Base-by-base conservation (phyloP, 2,797 vertebrate genomes). In the Hydrophis major region DNA sequence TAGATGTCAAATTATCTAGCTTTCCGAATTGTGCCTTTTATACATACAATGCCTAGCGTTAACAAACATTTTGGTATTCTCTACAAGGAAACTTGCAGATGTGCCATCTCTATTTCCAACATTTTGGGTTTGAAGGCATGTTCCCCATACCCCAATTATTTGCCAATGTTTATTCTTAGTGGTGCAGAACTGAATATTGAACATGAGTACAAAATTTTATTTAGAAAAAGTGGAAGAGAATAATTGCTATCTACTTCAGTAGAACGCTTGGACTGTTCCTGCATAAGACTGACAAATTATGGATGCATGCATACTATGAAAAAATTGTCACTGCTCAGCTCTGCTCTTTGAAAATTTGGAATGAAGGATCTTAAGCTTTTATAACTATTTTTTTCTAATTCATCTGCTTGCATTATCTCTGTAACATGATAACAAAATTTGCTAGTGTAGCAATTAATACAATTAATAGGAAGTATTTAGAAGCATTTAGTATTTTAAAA, bases 211-310 rank as follows among this genome's bases (percentile, higher is more conserved):
- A 56, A 88, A 89, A 28, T 14, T n/a, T 0, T 37, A 60, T 14
- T 6, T 0, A 2, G 87, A 27, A 86, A 93, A 86, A 0, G 12
- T 32, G 87, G 55, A 59, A 59, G 18, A 59, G 55, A 83, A 47
- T 83, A 83, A 83, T 47, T 83, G 42, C 42, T 47, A 25, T 47
- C 74, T 83, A 47, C 4, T 83, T 47, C 22, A 25, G 20, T 25
- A 47, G 12, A 47, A 13, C 5, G 74, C 20, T 47, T 1, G 10
- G 74, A 47, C 22, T 47, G 22, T 47, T 83, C 74, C 42, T 47
- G 20, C 10, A 83, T 47, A 83, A 50, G 50, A 18, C 27, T 53
- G 66, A 86, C 50, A 87, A 63, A 55, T 22, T 91, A 87, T 0
- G n/a, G 74, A 83, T 25, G 37, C 37, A 47, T 83, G 74, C 20